Percentiles rank a stretch among this genome's conserved stretches.
These are phyloP conservation scores for Callithrix jacchus DNA, from an alignment of 2,113 vertebrate genomes.

Conservation along the genomic window DNA sequence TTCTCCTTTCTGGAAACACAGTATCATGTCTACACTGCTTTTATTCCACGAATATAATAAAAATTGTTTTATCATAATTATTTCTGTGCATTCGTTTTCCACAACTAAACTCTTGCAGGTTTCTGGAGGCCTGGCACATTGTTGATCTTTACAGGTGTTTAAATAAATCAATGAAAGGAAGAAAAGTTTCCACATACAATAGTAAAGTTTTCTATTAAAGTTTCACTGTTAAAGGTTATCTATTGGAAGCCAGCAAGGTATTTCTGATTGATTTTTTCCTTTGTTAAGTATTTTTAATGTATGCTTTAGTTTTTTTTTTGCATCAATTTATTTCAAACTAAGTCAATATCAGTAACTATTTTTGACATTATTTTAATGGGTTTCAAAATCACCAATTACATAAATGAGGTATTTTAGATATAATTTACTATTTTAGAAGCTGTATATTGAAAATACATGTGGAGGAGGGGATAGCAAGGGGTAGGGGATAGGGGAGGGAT, in stretches of 20 bases:
- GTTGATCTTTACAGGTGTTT: neutral
- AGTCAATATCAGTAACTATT: neutral
- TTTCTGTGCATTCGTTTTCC: constrained; percentile 25
- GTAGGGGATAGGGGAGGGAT: too few relatives aligned
- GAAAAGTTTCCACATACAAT: neutral
- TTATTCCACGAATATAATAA: neutral
- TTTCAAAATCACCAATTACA: neutral
- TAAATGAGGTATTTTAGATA: neutral
- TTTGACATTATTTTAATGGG: neutral
- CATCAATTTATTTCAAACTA: neutral
- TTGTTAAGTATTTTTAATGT: neutral
- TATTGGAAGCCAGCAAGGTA: constrained; percentile 7
- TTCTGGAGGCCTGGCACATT: neutral
- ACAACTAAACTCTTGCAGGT: neutral
- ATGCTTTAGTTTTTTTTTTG: neutral
- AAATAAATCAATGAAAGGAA: neutral
- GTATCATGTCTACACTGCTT: neutral
- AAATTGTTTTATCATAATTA: neutral
- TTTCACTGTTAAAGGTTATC: neutral
- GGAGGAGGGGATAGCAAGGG: neutral
- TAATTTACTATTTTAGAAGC: constrained; percentile 20
- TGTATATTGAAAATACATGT: neutral
- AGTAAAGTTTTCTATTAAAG: neutral
- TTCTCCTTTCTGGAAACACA: neutral
- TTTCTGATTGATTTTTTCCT: neutral